Evolutionary conservation across 1,140 invertebrate genomes (phyloP), one percentile per base, ranked within the genome.

Genomic region (Drosophila leontia): DNA sequence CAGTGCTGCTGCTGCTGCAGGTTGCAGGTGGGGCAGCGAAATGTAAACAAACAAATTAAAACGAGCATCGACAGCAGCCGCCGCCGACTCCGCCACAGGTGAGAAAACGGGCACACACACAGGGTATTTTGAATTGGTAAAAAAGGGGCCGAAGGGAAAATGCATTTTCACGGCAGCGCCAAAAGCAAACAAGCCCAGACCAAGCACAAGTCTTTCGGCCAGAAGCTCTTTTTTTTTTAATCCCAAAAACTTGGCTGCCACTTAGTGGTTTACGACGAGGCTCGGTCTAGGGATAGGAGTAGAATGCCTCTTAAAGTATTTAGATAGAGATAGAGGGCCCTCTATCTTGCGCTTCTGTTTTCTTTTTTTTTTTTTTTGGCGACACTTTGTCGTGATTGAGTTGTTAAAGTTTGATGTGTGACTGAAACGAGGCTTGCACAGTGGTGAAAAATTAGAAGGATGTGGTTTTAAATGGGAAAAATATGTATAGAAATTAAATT

Each of bases 31-130:
- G 72, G 75, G 75, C 71, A 55, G 56, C 50, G 74, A 85, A 87
- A 88, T 83, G 84, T 87, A 87, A 87, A 88, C 85, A 88, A 88
- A 88, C 85, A 88, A 88, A 88, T 90, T 88, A 90, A 88, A 88
- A 85, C 78, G 80, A 90, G 81, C 75, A 72, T 84, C 81, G 85
- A 87, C 72, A 57, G 77, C 79, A 75, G 59, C 45, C 37, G 68
- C 39, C 35, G 63, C 61, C 45, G 47, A 26, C 53, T 35, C 37
- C 29, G 61, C 45, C 75, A 63, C 85, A 88, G 84, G 84, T 88
- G 84, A 88, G 84, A 88, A 88, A 90, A 75, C 58, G 85, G 69
- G 55, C 78, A 62, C 29, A 51, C 75, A 78, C 78, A 67, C 75
- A 74, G 32, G 53, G 39, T 42, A 51, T 42, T 57, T 44, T 32